phyloP scores from a whole-genome alignment of 2,113 vertebrate genomes.

The Phoenicopterus ruber region DNA sequence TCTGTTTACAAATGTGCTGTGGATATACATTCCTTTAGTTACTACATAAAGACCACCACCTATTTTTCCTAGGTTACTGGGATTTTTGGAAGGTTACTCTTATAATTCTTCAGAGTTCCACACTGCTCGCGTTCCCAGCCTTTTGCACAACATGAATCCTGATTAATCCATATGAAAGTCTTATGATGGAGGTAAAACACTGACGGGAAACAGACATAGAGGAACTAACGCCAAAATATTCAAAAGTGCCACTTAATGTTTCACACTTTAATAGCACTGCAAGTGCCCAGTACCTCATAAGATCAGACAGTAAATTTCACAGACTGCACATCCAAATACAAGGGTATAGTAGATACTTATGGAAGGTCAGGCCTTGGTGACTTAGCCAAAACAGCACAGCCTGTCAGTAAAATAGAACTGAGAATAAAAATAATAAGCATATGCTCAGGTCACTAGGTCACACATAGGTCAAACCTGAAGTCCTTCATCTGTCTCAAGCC shows the following conservation, averaged over 20 bases:
- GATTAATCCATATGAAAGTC: background rate
- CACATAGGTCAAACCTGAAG: background rate
- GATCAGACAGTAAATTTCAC: slow-evolving; percentile 2
- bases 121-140: fast-evolving
- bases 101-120: background rate
- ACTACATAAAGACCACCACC: background rate
- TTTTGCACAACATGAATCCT: background rate
- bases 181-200: background rate
- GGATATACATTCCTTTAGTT: background rate
- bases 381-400: background rate
- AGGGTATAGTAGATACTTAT: background rate
- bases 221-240: slow-evolving; percentile 1
- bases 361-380: background rate
- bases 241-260: background rate
- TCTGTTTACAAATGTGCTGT: background rate
- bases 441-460: background rate
- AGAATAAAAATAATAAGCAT: background rate
- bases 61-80: background rate
- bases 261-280: background rate
- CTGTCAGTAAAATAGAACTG: background rate
- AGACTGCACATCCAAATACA: background rate
- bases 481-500: background rate
- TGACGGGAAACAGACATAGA: slow-evolving; percentile 4
- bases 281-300: background rate
- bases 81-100: background rate